Evolutionary conservation across 2,797 vertebrate species (phyloP), one percentile per base, ranked within the genome.

Genomic region (Lutjanus argentimaculatus): DNA sequence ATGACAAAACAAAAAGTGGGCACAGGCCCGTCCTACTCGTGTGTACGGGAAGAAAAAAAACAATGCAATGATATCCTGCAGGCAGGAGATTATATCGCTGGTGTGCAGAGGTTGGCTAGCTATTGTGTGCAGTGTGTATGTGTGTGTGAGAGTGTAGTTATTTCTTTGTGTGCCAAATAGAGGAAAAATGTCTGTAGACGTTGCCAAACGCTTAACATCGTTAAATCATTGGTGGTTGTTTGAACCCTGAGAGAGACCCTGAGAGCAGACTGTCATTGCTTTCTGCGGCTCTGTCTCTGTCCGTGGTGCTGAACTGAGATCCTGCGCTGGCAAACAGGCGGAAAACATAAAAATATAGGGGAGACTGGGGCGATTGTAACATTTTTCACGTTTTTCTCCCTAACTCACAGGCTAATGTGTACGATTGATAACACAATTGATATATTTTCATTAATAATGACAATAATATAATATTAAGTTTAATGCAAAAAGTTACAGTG

Each of bases 291-390:
- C 51, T 17, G 76, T 84, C 86, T 81, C 90, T 95, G 71, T 92
- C 90, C 91, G 8, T 82, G 85, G 91, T 95, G 62, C 87, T 91
- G 85, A 88, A 84, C 2, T 22, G 12, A 53, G 12, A 51, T 2
- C 22, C 14, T 4, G 25, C 8, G 0, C 21, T 8, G 7, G 52
- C 45, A n/a, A 58, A 30, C 25, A 25, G 22, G 7, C 12, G 0
- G 17, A 48, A 40, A 21, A n/a, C 17, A 45, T n/a, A 17, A 5
- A 22, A 3, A 21, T 22, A 4, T 1, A 14, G 21, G 30, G 30
- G 30, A 36, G 30, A 36, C 30, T 0, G 6, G 30, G 30, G 30
- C 30, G 30, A 36, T 36, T 36, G 30, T 36, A 6, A 36, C 30
- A 36, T 36, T 36, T 36, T 36, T 36, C 30, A 36, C 6, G 30